A percentile compares a stretch with the other conserved stretches of the same genome.
Conservation (phyloP, 2,888 invertebrate species). For the Idaea biselata region DNA sequence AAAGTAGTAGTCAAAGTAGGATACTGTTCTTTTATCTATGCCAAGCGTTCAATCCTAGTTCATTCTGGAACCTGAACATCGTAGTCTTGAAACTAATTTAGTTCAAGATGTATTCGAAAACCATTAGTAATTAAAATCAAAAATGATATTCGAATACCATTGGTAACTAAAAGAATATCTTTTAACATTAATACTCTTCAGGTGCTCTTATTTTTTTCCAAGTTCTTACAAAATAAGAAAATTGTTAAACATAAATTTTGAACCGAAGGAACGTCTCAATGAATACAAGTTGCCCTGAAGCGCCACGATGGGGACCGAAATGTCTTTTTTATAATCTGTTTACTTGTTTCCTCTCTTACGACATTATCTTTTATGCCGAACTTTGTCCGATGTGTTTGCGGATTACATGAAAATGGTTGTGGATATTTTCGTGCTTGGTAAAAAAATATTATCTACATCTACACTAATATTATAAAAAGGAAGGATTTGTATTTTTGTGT, state of each 20-base stretch:
- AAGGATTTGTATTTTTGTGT: too few relatives aligned
- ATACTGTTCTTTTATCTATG: too few relatives aligned
- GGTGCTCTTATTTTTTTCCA: not conserved
- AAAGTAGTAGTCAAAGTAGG: too few relatives aligned
- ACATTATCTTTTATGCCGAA: conserved; percentile 68
- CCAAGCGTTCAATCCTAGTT: too few relatives aligned
- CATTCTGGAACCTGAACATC: too few relatives aligned
- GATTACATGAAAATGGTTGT: conserved; percentile 26
- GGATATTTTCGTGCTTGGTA: not conserved
- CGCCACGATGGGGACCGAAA: conserved; percentile 47
- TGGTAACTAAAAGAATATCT: not conserved
- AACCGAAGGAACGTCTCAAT: conserved; percentile 28
- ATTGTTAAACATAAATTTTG: conserved; percentile 17
- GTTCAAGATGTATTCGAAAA: not conserved
- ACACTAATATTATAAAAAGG: too few relatives aligned
- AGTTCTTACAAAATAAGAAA: conserved; percentile 13
- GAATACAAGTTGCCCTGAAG: conserved; percentile 50
- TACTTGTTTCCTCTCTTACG: conserved; percentile 62
- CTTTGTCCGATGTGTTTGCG: conserved; percentile 53
- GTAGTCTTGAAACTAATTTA: too few relatives aligned
- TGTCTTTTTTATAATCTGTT: conserved; percentile 77
- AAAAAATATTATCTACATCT: not conserved
- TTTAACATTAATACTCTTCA: conserved; percentile 10
- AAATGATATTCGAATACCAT: not conserved
- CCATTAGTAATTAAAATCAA: not conserved